Base-by-base conservation (phyloP, 1,140 invertebrate species). In the Drosophila persimilis region DNA sequence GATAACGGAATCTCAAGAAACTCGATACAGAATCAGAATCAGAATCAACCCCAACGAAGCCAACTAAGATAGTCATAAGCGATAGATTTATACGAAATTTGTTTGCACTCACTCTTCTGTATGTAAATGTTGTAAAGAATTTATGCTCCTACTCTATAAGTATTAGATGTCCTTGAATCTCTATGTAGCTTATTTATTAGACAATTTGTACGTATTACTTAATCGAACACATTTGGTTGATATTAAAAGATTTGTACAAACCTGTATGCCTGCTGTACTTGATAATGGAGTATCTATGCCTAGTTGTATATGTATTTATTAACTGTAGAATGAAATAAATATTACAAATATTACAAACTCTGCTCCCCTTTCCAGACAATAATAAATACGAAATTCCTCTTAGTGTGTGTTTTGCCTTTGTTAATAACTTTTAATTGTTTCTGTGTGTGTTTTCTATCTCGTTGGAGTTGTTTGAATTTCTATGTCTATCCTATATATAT, bases 1-100 rank as follows among this genome's bases (percentile, higher is more conserved):
- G 89, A 90, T 63, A 90, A 75, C 75, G 89, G 84, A 63, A 73
- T 65, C 62, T 67, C 89, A 20, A 80, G 84, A 73, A 83, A 59
- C 52, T 63, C 77, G 24, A 71, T 85, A 50, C 66, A 48, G 47
- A 81, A 75, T 69, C 65, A 69, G 65, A 69, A 69, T 69, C 65
- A 69, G 65, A 69, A 69, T 69, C 65, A 69, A 64, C 48, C 74
- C 41, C 83, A 64, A 75, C 63, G 52, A 74, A 73, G 50, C 48
- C 53, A 73, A 65, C 22, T 57, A 57, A 73, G 71, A 31, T 73
- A 64, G 47, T 43, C n/a, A 31, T 73, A 52, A 73, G 59, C 26
- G 2, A 5, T 35, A 35, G 22, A 65, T 63, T 65, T 39, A 20
- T 24, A 45, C 20, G 6, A 17, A 39, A 31, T 43, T 64, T 0